phyloP scores from a whole-genome alignment of 2,113 vertebrate species.

The Laticauda colubrina region DNA sequence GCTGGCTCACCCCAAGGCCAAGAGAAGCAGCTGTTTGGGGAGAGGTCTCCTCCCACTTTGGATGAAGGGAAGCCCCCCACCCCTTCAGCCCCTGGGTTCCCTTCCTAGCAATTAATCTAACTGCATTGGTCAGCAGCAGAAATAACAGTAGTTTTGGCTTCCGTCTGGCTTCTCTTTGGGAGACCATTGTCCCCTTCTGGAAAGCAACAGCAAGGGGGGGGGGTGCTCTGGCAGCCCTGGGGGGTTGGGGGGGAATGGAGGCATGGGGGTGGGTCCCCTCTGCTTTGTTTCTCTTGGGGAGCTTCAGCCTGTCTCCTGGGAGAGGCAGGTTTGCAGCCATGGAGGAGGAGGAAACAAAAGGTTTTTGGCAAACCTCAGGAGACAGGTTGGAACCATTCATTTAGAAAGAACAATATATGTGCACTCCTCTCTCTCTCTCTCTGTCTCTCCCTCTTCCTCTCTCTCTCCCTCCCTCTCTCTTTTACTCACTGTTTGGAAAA shows the following conservation, averaged over 20 bases:
- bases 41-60: not conserved
- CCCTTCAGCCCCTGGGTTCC: not conserved
- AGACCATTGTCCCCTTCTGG: not conserved
- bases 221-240: fast-evolving
- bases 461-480: too few species aligned
- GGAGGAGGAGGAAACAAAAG: not conserved
- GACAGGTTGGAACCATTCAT: not conserved
- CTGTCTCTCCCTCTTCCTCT: not conserved
- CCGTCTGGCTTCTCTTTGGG: not conserved
- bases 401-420: not conserved
- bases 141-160: not conserved
- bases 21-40: not conserved
- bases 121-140: not conserved
- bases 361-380: not conserved
- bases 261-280: not conserved
- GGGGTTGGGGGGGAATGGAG: too few species aligned
- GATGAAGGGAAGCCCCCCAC: not conserved
- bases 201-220: not conserved
- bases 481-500: not conserved
- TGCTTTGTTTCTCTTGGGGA: not conserved
- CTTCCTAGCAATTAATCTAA: not conserved
- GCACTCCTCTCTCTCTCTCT: not conserved
- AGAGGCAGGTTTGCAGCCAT: not conserved
- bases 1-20: too few species aligned
- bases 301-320: not conserved